These are phyloP conservation scores for Rosalia funebris DNA, from an alignment of 2,888 invertebrate genomes.

Conservation along the genomic window DNA sequence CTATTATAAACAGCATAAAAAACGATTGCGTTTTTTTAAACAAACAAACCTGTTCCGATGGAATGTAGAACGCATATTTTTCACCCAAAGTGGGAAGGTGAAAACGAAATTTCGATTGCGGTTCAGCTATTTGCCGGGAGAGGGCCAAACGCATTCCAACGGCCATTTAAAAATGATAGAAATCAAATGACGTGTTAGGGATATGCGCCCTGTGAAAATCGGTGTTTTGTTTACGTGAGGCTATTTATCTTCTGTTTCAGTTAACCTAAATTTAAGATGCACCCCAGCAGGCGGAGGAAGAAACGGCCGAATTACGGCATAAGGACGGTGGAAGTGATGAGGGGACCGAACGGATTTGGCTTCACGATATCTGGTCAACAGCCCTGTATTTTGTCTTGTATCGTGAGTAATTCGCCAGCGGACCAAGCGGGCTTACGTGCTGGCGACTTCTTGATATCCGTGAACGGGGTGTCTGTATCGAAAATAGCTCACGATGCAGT, in stretches of 20 bases:
- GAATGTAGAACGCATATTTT: slow-evolving; percentile 43
- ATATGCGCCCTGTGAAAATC: slow-evolving; percentile 33
- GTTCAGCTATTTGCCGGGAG: slow-evolving; percentile 47
- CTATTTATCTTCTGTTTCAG: slow-evolving; percentile 33
- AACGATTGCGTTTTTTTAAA: slow-evolving; percentile 27
- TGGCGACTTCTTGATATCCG: slow-evolving; percentile 91
- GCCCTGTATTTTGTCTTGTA: slow-evolving; percentile 94
- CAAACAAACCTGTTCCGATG: slow-evolving; percentile 36
- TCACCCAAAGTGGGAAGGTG: slow-evolving; percentile 28
- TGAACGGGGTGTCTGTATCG: slow-evolving; percentile 92
- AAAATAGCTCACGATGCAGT: slow-evolving; percentile 93
- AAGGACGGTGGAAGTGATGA: slow-evolving; percentile 83
- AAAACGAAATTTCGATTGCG: slow-evolving; percentile 27
- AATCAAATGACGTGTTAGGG: slow-evolving; percentile 50
- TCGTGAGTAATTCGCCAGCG: slow-evolving; percentile 89
- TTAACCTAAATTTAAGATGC: slow-evolving; percentile 61
- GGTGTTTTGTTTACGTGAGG: slow-evolving; percentile 33
- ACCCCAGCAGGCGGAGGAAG: slow-evolving; percentile 73
- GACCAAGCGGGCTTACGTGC: slow-evolving; percentile 90
- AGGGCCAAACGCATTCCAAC: slow-evolving; percentile 52
- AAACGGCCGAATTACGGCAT: slow-evolving; percentile 80
- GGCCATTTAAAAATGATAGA: slow-evolving; percentile 59
- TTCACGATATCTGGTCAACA: slow-evolving; percentile 97
- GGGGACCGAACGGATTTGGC: slow-evolving; percentile 93
- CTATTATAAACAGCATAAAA: slow-evolving; percentile 3